Evolutionary conservation across 2,113 vertebrate species (phyloP).

Genomic region (Orthonyx spaldingii): DNA sequence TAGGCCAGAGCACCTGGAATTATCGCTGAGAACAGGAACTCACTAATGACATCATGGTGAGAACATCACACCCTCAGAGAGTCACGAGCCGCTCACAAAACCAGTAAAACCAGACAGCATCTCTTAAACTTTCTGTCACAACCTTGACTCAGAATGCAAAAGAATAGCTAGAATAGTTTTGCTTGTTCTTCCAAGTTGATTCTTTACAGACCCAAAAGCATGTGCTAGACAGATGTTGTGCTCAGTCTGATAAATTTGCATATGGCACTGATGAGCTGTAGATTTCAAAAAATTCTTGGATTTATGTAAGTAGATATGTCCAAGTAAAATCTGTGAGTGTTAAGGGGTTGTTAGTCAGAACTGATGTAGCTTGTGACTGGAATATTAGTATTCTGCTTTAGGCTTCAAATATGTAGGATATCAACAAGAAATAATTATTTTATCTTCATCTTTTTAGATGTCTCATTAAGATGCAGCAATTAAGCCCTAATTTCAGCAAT

Average conservation of each 20-base stretch:
- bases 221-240: constrained; percentile 50
- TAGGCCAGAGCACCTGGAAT: background rate
- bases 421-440: constrained; percentile 17
- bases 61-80: background rate
- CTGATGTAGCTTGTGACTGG: background rate
- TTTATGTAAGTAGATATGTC: background rate
- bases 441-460: background rate
- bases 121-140: background rate
- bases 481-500: background rate
- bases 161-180: constrained; percentile 20
- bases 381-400: constrained; percentile 2
- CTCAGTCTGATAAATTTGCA: constrained; percentile 16
- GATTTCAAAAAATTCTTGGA: constrained; percentile 16
- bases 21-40: background rate
- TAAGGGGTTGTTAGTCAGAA: background rate
- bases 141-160: background rate
- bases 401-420: background rate
- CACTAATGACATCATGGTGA: background rate
- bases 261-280: constrained; percentile 29
- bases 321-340: background rate
- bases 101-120: background rate
- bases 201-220: background rate
- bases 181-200: background rate
- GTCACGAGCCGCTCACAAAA: background rate
- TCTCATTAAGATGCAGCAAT: background rate